Base-by-base conservation (phyloP, 1,140 invertebrate species). In the Patella vulgata region DNA sequence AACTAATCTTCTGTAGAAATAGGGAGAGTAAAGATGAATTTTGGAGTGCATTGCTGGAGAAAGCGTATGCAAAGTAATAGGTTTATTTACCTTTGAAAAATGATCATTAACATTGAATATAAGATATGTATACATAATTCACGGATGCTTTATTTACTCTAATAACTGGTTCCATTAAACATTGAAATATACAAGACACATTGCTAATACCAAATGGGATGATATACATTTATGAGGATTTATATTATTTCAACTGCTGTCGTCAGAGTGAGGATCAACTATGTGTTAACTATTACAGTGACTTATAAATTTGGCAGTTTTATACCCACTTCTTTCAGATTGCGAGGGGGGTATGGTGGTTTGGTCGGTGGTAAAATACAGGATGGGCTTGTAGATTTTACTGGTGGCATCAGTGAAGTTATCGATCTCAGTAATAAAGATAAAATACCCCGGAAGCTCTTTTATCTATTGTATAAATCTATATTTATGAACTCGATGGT, bases 11-110 rank as follows among this genome's bases (percentile, higher is more conserved):
- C 55, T 82, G 75, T 48, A 76, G 74, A 12, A 78, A 81, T 50
- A 80, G 71, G 42, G 65, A 78, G 6, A 72, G 82, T 33, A 63
- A 73, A 1, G 71, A 77, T 70, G 87, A 87, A 60, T 98, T 98
- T 82, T 99, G 97, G 97, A 94, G 93, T 78, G 95, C 96, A 0
- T 85, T 99, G 17, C 82, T 99, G 28, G 97, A 99, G 80, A 99
- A 99, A 86, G 97, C 97, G 0, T 99, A 99, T 85, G 96, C 97
- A n/a, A 99, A 99, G 93, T 82, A 71, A 66, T 59, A 42, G 12
- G 17, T 14, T 36, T 55, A 30, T 36, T 6, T 52, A 8, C 14
- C 17, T 28, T 14, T 28, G 28, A 30, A 52, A 17, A 5, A 52
- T 23, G 25, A 27, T 8, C 5, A 17, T 21, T 17, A 47, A 11